Evolutionary conservation across 2,888 invertebrate species (phyloP).

Genomic region (Drosophila picticornis): DNA sequence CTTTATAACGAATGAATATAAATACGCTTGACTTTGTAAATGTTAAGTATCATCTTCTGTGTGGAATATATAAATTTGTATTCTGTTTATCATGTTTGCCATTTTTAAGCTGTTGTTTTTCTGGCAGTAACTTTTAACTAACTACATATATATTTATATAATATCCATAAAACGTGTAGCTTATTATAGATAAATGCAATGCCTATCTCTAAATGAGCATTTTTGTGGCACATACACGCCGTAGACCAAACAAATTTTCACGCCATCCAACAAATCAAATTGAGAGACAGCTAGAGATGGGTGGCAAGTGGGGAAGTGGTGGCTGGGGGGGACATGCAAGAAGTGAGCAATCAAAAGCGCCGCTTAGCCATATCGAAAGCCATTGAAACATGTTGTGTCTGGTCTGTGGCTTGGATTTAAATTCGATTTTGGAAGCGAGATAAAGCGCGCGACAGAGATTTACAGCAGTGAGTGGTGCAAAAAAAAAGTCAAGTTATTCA

Average conservation of each 20-base stretch:
- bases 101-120: neutral
- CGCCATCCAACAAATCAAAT: constrained; percentile 64
- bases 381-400: constrained; percentile 69
- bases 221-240: constrained; percentile 45
- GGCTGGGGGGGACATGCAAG: constrained; percentile 2
- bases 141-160: neutral
- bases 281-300: constrained; percentile 40
- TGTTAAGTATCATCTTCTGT: neutral
- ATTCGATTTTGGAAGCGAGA: constrained; percentile 76
- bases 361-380: constrained; percentile 61
- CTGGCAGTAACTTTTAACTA: neutral
- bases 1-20: neutral
- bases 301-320: constrained; percentile 7
- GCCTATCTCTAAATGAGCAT: constrained; percentile 24
- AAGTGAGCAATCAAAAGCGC: constrained; percentile 58
- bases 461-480: constrained; percentile 43
- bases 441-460: constrained; percentile 70
- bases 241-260: constrained; percentile 57
- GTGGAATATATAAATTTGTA: neutral
- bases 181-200: constrained; percentile 17
- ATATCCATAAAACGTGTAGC: neutral
- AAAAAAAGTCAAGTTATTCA: constrained; percentile 60
- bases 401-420: constrained; percentile 64
- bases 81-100: neutral
- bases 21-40: neutral